Conservation (phyloP, 2,113 vertebrate genomes). For the Boulengeromyrus knoepffleri region DNA sequence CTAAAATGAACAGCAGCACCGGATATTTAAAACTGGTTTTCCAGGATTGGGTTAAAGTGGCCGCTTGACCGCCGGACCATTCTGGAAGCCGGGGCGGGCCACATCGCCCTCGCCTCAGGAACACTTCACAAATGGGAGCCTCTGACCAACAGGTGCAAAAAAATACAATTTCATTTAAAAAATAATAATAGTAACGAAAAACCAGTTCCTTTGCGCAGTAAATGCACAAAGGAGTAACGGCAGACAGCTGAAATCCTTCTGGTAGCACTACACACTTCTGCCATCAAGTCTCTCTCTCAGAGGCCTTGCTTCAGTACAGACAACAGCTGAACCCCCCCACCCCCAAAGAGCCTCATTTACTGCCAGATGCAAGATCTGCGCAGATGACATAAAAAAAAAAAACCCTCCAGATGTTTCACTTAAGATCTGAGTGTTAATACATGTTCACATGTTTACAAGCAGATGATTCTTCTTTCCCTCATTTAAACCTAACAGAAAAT, state of each 20-base stretch:
- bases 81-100: not conserved
- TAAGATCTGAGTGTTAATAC: not conserved
- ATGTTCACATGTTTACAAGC: not conserved
- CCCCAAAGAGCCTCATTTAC: not conserved
- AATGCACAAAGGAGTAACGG: not conserved
- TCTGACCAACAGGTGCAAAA: not conserved
- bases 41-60: constrained; percentile 6
- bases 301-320: not conserved
- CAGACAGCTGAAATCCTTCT: not conserved
- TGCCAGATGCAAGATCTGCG: not conserved
- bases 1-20: constrained; percentile 19
- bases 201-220: not conserved
- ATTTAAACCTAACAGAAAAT: not conserved
- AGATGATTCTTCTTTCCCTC: not conserved
- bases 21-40: constrained; percentile 10
- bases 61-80: not conserved
- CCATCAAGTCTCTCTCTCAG: not conserved
- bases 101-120: not conserved
- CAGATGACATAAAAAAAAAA: not conserved
- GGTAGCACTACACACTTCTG: not conserved
- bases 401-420: not conserved
- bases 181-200: not conserved
- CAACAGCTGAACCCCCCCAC: too few relatives aligned
- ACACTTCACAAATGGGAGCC: not conserved
- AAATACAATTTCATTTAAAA: not conserved